phyloP scores from a whole-genome alignment of 1,140 invertebrate genomes.

The Bombus impatiens region DNA sequence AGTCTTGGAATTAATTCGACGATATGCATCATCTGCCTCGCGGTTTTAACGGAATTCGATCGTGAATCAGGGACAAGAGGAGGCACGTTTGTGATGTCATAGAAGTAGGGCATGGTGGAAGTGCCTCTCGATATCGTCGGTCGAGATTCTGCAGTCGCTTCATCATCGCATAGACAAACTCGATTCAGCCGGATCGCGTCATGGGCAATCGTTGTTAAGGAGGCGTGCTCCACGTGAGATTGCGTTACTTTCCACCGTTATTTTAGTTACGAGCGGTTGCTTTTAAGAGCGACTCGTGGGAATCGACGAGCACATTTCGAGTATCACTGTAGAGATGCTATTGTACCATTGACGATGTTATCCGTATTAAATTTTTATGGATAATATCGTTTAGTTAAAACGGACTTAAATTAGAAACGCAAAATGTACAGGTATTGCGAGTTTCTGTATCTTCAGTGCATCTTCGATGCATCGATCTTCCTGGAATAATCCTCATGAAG shows the following conservation, averaged over 20 bases:
- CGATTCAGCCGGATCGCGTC: neutral
- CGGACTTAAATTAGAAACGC: no score
- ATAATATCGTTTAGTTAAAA: no score
- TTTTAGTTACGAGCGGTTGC: constrained; percentile 60
- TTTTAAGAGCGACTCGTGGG: constrained; percentile 57
- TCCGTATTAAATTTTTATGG: no score
- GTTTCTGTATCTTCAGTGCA: no score
- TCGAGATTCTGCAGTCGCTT: constrained; percentile 10
- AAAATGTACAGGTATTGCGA: no score
- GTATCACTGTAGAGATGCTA: no score
- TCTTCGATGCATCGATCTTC: neutral
- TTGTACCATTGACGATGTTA: no score
- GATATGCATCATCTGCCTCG: neutral
- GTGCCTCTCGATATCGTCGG: constrained; percentile 22
- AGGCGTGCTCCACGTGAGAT: constrained; percentile 50
- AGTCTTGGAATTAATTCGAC: neutral
- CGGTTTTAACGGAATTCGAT: constrained; percentile 6
- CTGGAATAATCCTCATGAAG: constrained; percentile 15
- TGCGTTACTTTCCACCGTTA: constrained; percentile 67
- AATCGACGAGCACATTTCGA: constrained; percentile 3
- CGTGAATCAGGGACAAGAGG: neutral
- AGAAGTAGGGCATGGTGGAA: constrained; percentile 10
- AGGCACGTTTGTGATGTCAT: neutral
- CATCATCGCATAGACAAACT: constrained; percentile 16
- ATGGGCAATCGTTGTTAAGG: neutral